Conservation (phyloP, 2,888 invertebrate species). For the Hecatera dysodea region DNA sequence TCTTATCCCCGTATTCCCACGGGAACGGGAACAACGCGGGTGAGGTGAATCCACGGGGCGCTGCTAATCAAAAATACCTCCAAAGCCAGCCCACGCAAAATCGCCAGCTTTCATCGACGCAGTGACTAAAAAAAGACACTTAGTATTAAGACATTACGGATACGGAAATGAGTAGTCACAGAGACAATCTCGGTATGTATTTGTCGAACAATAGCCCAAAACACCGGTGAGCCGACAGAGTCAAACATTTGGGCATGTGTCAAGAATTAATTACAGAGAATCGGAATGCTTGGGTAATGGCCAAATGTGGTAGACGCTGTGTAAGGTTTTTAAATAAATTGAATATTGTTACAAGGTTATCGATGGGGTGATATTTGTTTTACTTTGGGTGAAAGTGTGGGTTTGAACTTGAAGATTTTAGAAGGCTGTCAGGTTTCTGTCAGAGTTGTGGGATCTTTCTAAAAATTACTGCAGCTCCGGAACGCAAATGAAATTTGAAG, state of each 20-base stretch:
- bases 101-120: no score
- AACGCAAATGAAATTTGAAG: no score
- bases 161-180: constrained; percentile 52
- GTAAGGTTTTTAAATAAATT: constrained; percentile 60
- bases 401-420: not conserved
- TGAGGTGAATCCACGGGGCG: no score
- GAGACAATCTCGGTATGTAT: constrained; percentile 27
- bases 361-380: constrained; percentile 8
- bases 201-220: constrained; percentile 44
- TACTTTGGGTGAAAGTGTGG: not conserved
- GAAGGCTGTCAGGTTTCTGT: no score
- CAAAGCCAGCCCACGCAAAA: not conserved
- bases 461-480: no score
- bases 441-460: no score
- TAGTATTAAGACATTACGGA: constrained; percentile 46
- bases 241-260: constrained; percentile 51
- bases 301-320: constrained; percentile 54
- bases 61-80: not conserved
- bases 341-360: constrained; percentile 49
- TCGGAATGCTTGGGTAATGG: constrained; percentile 54
- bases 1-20: no score
- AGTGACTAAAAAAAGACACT: constrained; percentile 16
- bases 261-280: constrained; percentile 60
- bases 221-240: constrained; percentile 14
- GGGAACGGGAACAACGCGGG: no score